Evolutionary conservation across 2,888 invertebrate genomes (phyloP), one percentile per base, ranked within the genome.

Genomic region (Ctenicera cuprea): DNA sequence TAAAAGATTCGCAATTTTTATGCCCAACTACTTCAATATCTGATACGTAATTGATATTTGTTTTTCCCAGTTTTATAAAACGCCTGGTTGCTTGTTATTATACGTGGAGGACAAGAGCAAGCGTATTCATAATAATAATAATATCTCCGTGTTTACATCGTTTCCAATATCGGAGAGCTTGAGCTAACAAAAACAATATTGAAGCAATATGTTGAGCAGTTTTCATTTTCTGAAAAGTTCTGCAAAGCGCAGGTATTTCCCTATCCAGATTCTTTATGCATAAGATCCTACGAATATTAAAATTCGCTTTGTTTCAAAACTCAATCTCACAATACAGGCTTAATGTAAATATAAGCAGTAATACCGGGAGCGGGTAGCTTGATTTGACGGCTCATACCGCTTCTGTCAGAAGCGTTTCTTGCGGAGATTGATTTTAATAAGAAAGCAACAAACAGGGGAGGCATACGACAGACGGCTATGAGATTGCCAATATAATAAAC

Each of bases 271-370:
- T 72, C 72, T 82, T 84, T 83, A 83, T 83, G 83, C 82, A 84
- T 82, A 81, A 80, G 83, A 81, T 82, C 81, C 80, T 76, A 78
- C 84, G 84, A 84, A 85, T 85, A 86, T 85, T 86, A 86, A 86
- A 86, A 85, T 84, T 84, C 83, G 85, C 84, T 85, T 86, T 85
- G 85, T 86, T 86, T 85, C 84, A 83, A 83, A 86, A 86, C 83
- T 85, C 85, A 85, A 85, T 86, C 84, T 85, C 84, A 80, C 83
- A 82, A 82, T 84, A 84, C 83, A 82, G 80, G 83, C 82, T 84
- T 84, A 85, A 84, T 85, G 84, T 85, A 85, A 85, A 85, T 85
- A 85, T 85, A 83, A 85, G 83, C 82, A 82, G 83, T 81, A 82
- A 84, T 83, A 82, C 82, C 80, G 79, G 80, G 78, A 80, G 78